These are phyloP conservation scores for Alectoris magna DNA, from an alignment of 2,797 vertebrate species.

Conservation along the genomic window DNA sequence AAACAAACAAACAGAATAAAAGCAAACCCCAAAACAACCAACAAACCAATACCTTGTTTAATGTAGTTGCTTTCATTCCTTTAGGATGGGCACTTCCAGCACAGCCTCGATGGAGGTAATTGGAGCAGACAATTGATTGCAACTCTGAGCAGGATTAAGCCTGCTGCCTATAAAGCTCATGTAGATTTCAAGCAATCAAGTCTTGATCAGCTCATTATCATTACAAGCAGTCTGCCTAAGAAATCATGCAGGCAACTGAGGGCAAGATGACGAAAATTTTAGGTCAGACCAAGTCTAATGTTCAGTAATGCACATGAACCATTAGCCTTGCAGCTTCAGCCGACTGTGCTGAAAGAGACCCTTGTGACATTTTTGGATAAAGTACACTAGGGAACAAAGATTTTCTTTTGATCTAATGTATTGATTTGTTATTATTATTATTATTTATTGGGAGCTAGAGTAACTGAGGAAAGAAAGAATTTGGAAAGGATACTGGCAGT, in stretches of 20 bases:
- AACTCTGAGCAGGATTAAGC: constrained; percentile 34
- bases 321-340: neutral
- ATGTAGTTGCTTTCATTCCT: neutral
- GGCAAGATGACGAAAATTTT: constrained; percentile 14
- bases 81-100: neutral
- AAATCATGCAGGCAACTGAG: constrained; percentile 19
- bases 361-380: neutral
- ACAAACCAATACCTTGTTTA: neutral
- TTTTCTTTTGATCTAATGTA: neutral
- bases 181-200: neutral
- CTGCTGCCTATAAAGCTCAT: neutral
- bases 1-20: neutral
- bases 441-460: constrained; percentile 18
- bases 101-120: neutral
- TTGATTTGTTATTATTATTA: neutral
- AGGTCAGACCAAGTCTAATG: constrained; percentile 5
- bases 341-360: neutral
- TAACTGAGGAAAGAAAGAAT: neutral
- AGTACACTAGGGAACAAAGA: neutral
- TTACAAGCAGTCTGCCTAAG: constrained; percentile 24
- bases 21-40: neutral
- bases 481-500: constrained; percentile 39
- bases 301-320: neutral
- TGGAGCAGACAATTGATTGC: neutral
- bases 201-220: constrained; percentile 36